phyloP scores from a whole-genome alignment of 1,140 invertebrate species.

The Belonocnema kinseyi region DNA sequence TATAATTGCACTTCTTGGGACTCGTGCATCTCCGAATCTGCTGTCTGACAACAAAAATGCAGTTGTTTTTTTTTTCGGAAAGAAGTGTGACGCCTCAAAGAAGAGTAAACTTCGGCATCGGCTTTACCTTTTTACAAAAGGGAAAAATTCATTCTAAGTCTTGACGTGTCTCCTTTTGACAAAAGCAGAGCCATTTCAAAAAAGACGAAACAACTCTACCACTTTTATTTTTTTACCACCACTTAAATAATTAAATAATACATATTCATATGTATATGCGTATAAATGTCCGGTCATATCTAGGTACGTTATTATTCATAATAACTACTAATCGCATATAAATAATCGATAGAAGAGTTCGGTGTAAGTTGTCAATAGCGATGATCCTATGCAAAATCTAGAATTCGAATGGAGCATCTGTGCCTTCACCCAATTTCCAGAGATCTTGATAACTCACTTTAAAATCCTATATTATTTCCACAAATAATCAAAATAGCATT shows the following conservation, averaged over 20 bases:
- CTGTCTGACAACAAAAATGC: not conserved
- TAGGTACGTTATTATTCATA: slow-evolving; percentile 37
- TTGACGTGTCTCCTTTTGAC: not conserved
- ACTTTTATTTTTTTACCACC: slow-evolving; percentile 18
- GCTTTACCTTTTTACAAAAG: not conserved
- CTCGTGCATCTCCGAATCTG: slow-evolving; percentile 7
- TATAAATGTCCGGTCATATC: slow-evolving; percentile 42
- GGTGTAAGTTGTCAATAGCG: slow-evolving; percentile 29
- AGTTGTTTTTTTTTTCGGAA: not conserved
- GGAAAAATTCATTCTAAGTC: not conserved
- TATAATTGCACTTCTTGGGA: slow-evolving; percentile 18
- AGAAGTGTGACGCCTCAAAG: not conserved
- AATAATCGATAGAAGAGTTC: slow-evolving; percentile 46
- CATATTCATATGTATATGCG: slow-evolving; percentile 40
- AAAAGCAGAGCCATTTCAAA: not conserved
- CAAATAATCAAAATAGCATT: not conserved
- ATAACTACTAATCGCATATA: slow-evolving; percentile 40
- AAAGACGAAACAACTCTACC: not conserved
- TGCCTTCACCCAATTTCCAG: not conserved
- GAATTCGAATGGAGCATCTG: not conserved
- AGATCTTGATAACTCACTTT: not conserved
- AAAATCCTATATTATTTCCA: not conserved
- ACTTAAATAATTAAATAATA: slow-evolving; percentile 43
- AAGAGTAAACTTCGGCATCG: not conserved
- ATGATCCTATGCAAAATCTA: slow-evolving; percentile 13